A percentile compares a stretch with the other conserved stretches of the same genome.
Evolutionary conservation across 2,888 invertebrate genomes (phyloP).

Genomic region (Cerceris rybyensis): DNA sequence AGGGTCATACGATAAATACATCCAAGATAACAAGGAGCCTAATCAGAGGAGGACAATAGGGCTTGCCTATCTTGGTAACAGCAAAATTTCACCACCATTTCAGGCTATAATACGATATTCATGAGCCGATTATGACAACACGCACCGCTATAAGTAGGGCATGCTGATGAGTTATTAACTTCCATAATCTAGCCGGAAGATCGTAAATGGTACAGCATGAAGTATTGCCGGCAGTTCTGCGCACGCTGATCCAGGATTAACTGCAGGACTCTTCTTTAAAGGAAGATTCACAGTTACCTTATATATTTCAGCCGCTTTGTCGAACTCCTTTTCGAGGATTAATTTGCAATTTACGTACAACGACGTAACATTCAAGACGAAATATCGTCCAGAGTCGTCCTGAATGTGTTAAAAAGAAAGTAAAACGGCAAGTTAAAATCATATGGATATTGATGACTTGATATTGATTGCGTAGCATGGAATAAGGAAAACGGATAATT

Average conservation of each 20-base stretch:
- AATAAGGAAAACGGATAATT: neutral
- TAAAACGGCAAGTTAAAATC: neutral
- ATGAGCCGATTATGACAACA: conserved; percentile 63
- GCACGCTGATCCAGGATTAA: conserved; percentile 53
- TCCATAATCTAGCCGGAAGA: conserved; percentile 57
- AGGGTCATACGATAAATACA: conserved; percentile 45
- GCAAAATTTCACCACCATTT: conserved; percentile 54
- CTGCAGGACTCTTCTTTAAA: conserved; percentile 38
- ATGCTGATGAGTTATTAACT: conserved; percentile 65
- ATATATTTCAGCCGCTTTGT: conserved; percentile 13
- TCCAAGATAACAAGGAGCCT: conserved; percentile 52
- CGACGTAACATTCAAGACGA: neutral
- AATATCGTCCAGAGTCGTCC: too few relatives aligned
- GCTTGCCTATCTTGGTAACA: conserved; percentile 45
- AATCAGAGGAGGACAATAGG: conserved; percentile 51
- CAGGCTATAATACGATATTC: conserved; percentile 63
- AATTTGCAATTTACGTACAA: conserved; percentile 22
- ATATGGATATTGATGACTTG: too few relatives aligned
- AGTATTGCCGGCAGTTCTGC: conserved; percentile 41
- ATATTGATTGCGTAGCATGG: neutral
- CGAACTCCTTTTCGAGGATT: conserved; percentile 27
- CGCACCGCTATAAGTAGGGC: conserved; percentile 55
- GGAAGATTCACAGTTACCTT: conserved; percentile 33
- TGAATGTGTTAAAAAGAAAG: neutral
- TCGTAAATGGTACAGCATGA: conserved; percentile 36